Conservation (phyloP, 2,113 vertebrate genomes). For the Neolamprologus brichardi region DNA sequence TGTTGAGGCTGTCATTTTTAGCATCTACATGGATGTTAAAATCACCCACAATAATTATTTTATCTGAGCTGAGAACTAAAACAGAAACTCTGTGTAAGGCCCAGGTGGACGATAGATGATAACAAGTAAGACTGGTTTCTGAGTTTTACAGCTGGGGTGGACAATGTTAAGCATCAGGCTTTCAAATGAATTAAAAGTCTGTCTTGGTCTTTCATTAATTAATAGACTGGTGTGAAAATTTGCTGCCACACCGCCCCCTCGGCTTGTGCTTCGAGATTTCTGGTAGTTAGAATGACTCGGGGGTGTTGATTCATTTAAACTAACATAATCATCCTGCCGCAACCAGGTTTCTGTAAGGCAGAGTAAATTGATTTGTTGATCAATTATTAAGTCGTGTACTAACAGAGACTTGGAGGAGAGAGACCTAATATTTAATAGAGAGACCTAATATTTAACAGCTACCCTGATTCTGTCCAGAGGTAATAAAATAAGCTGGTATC, state of each 20-base stretch:
- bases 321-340: neutral
- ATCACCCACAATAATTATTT: too few relatives aligned
- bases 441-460: neutral
- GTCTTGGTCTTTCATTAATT: neutral
- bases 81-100: neutral
- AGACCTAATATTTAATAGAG: neutral
- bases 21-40: too few relatives aligned
- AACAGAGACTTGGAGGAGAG: neutral
- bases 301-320: neutral
- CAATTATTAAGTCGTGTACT: neutral
- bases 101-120: neutral
- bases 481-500: neutral
- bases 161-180: neutral
- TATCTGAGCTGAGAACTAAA: accelerated
- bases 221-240: neutral
- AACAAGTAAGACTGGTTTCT: neutral
- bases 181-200: neutral
- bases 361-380: neutral
- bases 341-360: neutral
- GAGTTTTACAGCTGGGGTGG: neutral
- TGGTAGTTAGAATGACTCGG: neutral
- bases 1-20: too few relatives aligned
- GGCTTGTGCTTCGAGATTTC: neutral
- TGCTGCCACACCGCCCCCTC: neutral
- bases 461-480: neutral